Evolutionary conservation across 2,113 vertebrate genomes (phyloP), one percentile per base, ranked within the genome.

Genomic region (Gracilinanus agilis): DNA sequence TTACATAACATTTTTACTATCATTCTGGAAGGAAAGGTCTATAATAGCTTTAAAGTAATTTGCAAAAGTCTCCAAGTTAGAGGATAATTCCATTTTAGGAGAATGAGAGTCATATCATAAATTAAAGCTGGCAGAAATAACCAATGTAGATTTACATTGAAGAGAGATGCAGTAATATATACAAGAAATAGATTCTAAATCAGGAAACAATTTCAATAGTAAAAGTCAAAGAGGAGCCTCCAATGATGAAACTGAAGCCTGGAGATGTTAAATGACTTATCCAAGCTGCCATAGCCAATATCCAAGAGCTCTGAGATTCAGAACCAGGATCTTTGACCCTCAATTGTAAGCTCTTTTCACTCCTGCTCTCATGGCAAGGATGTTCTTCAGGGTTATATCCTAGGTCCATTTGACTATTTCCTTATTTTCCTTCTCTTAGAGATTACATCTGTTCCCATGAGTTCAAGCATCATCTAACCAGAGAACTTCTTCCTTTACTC

Each of bases 41-140:
- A 40, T 29, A 40, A 19, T 1, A 75, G 19, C 0, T 10, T 3
- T 10, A 3, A 54, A 0, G 34, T 4, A 11, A 23, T 29, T 0
- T 61, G 23, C 2, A 29, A 53, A 12, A 53, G 44, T 40, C 13
- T 3, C 0, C 8, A 44, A n/a, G 4, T n/a, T 27, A 13, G 44
- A 49, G 55, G n/a, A 19, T 3, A 23, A 2, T 34, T 44, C 55
- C 9, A 40, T 23, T 12, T 21, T 89, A 49, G 23, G 58, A 40
- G 89, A 53, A n/a, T 24, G 2, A 83, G 24, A 34, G 29, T 0
- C 10, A n/a, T 0, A 54, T 55, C 27, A 90, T 94, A 53, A 16
- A 0, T 4, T 3, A 0, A 19, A 44, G 56, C 21, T 49, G 44
- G 19, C 0, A 58, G n/a, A 40, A 92, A 83, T 83, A 40, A 83